phyloP scores from a whole-genome alignment of 2,113 vertebrate species.

The Talpa occidentalis region DNA sequence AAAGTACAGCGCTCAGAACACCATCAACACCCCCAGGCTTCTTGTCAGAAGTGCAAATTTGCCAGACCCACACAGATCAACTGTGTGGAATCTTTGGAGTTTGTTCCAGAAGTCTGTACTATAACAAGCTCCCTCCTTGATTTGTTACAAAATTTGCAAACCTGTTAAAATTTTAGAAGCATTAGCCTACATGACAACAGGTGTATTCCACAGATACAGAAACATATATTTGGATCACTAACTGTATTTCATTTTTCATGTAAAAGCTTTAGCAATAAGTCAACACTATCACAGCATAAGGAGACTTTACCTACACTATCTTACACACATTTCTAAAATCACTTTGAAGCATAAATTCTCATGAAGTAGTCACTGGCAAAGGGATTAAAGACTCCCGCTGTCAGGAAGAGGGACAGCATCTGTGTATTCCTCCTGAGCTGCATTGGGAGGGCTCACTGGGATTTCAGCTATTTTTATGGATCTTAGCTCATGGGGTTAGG shows the following conservation, averaged over 20 bases:
- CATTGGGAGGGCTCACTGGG: neutral
- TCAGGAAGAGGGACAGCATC: neutral
- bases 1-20: neutral
- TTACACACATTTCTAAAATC: neutral
- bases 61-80: neutral
- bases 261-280: neutral
- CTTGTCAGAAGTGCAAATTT: neutral
- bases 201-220: neutral
- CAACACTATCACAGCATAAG: neutral
- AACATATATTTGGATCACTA: neutral
- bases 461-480: neutral
- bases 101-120: neutral
- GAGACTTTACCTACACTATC: neutral
- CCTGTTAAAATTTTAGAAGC: neutral
- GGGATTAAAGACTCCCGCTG: neutral
- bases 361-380: neutral
- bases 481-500: neutral
- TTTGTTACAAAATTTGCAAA: neutral
- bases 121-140: neutral
- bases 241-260: neutral
- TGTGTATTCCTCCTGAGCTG: neutral
- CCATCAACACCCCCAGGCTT: neutral
- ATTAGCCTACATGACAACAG: neutral
- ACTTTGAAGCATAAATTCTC: neutral
- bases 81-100: neutral